phyloP scores from a whole-genome alignment of 2,797 vertebrate genomes.

The Phalanger gymnotis region DNA sequence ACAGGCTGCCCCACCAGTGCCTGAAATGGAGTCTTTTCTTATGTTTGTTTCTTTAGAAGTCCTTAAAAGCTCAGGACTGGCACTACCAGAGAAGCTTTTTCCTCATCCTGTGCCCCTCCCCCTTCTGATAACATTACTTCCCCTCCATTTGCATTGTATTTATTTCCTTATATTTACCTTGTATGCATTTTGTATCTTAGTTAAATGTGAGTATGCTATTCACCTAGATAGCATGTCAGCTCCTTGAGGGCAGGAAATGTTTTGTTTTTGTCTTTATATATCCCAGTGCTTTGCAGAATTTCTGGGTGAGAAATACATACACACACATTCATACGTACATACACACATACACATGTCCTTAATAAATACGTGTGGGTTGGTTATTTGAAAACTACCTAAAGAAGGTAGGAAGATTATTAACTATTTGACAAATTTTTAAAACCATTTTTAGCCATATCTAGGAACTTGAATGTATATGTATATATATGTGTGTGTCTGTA shows the following conservation, averaged over 20 bases:
- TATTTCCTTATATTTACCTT: neutral
- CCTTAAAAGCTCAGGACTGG: neutral
- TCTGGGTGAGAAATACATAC: neutral
- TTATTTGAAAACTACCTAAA: neutral
- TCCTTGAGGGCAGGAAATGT: neutral
- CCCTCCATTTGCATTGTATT: neutral
- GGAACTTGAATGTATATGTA: neutral
- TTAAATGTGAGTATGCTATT: neutral
- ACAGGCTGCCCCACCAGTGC: neutral
- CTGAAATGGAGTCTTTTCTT: neutral
- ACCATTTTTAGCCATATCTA: neutral
- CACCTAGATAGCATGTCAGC: neutral
- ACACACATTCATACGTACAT: no score
- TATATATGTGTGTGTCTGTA: neutral
- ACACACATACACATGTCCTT: neutral
- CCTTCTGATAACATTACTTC: neutral
- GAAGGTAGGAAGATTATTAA: neutral
- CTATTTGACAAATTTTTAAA: neutral
- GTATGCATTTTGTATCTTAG: neutral
- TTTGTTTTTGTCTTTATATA: neutral
- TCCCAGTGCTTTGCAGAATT: neutral
- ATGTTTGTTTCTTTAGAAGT: neutral
- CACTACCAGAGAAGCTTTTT: neutral
- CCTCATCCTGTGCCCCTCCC: neutral
- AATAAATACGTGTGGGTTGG: neutral